phyloP scores from a whole-genome alignment of 2,888 invertebrate genomes.

The Lymantria dispar region DNA sequence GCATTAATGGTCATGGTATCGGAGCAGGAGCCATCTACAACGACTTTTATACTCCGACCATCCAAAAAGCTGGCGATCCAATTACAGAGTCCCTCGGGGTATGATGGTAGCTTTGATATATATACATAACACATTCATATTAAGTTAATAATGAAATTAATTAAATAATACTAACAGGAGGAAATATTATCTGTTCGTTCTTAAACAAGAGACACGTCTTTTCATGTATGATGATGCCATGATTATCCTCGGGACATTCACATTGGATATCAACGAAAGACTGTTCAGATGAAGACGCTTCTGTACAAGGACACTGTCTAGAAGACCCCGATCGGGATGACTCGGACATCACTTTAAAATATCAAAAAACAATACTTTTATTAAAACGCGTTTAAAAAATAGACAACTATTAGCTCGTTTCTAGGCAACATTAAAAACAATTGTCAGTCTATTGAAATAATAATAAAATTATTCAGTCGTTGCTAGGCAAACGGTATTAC shows the following conservation, averaged over 20 bases:
- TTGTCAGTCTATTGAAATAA: slow-evolving; percentile 8
- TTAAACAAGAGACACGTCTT: slow-evolving; percentile 56
- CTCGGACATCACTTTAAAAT: slow-evolving; percentile 34
- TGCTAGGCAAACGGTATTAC: not conserved
- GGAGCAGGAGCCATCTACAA: no score
- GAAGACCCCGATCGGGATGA: slow-evolving; percentile 24
- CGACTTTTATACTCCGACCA: no score
- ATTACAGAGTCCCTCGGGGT: no score
- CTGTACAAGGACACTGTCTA: slow-evolving; percentile 46
- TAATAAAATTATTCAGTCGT: not conserved
- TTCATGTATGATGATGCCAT: slow-evolving; percentile 56
- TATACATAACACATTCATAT: no score
- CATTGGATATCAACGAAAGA: slow-evolving; percentile 40
- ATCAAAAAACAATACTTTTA: slow-evolving; percentile 15
- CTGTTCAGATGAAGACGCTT: slow-evolving; percentile 31
- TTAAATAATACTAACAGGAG: slow-evolving; percentile 42
- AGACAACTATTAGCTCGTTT: slow-evolving; percentile 16
- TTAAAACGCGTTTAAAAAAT: slow-evolving; percentile 18
- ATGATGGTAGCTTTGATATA: no score
- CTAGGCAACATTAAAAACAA: slow-evolving; percentile 28
- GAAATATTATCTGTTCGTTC: slow-evolving; percentile 57
- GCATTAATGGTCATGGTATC: no score
- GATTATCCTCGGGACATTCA: slow-evolving; percentile 57
- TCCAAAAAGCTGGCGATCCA: no score
- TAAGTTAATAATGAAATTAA: not conserved